Evolutionary conservation across 2,797 vertebrate species (phyloP), one percentile per base, ranked within the genome.

Genomic region (Pseudotriccus pelzelni): DNA sequence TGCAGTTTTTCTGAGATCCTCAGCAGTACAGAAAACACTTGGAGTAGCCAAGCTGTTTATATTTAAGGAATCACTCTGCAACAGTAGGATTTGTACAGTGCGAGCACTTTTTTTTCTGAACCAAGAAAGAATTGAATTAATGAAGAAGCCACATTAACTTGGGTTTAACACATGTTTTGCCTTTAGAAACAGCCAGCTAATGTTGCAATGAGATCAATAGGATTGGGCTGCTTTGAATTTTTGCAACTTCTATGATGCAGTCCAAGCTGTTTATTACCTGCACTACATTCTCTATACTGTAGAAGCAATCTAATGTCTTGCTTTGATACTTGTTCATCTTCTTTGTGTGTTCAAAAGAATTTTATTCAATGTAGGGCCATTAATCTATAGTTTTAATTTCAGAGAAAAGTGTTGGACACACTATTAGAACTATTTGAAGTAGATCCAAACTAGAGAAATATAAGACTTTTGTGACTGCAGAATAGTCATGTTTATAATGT

Each of bases 21-120:
- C n/a, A 64, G 87, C 63, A 82, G 28, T 81, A 87, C 32, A 90
- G 34, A 94, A 87, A 95, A 77, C 81, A 94, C 95, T 96, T 94
- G 93, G 72, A 88, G 89, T 14, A 96, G 86, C 76, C 73, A 95
- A 80, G 59, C 41, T 76, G 52, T 64, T 89, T 92, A 36, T 95
- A 94, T 68, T 91, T 90, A 94, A 96, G 89, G 84, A 94, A 97
- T 89, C 87, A 50, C 79, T 95, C 91, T 95, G 78, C 80, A 95
- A 90, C 49, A 79, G 55, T 79, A 47, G 49, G 21, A 80, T 97
- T 97, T 94, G 43, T 90, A 96, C 81, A 87, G 81, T 69, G 91
- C 62, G 86, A 77, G 53, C 20, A 72, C 64, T 95, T 97, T 91
- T 37, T 97, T 94, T 91, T 41, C 83, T 95, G 96, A 94, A 85